Percentiles rank a stretch among this genome's conserved stretches.
These are phyloP conservation scores for Heterocephalus glaber DNA, from an alignment of 2,113 vertebrate genomes.

Conservation along the genomic window DNA sequence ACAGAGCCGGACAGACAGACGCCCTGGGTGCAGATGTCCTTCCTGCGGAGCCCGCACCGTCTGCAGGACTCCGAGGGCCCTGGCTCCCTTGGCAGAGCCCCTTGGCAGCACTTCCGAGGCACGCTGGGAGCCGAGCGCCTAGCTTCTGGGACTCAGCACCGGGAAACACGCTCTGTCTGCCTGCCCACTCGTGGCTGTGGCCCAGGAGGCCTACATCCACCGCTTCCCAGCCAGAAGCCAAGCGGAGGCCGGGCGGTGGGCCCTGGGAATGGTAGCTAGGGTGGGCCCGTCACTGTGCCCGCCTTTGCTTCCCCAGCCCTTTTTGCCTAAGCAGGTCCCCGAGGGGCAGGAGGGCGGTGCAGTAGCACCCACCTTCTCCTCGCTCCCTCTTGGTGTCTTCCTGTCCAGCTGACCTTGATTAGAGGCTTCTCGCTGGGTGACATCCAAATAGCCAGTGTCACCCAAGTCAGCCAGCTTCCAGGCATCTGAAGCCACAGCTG, in stretches of 20 bases:
- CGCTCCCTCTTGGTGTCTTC: neutral
- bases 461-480: neutral
- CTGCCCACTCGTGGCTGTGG: constrained; percentile 41
- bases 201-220: neutral
- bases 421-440: neutral
- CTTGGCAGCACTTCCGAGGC: neutral
- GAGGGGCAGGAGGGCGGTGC: neutral
- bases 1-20: neutral
- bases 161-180: constrained; percentile 37
- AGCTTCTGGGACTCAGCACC: constrained; percentile 14
- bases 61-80: constrained; percentile 55
- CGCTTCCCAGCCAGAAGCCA: neutral
- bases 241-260: neutral
- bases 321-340: constrained; percentile 74
- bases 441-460: neutral
- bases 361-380: neutral
- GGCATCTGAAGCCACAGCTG: neutral
- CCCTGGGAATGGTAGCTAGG: constrained; percentile 41
- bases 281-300: neutral
- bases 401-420: neutral
- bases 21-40: neutral
- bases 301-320: neutral
- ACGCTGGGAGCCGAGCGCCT: neutral
- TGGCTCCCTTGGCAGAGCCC: constrained; percentile 43
- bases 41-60: constrained; percentile 27